These are phyloP conservation scores for Eciton burchellii DNA, from an alignment of 1,140 invertebrate genomes.

Conservation along the genomic window DNA sequence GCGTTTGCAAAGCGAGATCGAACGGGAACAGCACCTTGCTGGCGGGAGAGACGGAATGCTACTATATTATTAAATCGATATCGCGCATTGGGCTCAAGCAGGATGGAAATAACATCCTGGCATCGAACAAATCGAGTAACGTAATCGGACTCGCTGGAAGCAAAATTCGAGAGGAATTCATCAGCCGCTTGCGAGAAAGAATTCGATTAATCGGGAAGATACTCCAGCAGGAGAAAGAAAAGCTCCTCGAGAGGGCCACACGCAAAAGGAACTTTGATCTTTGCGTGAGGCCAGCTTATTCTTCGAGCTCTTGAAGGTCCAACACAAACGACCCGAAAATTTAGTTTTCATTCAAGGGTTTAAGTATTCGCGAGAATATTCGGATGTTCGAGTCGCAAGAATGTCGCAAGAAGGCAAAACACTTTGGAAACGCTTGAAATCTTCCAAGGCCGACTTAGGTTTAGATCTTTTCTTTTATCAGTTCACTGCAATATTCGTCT, in stretches of 20 bases:
- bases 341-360: no score
- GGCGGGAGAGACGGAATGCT: conserved; percentile 17
- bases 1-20: not conserved
- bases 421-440: no score
- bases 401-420: no score
- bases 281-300: not conserved
- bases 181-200: not conserved
- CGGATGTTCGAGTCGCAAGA: no score
- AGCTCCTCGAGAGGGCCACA: not conserved
- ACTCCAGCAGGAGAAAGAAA: not conserved
- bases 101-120: conserved; percentile 24
- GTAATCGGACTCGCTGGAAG: not conserved
- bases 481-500: no score
- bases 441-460: no score
- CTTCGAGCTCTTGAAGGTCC: not conserved
- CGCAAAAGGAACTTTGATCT: no score
- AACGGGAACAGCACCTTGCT: not conserved
- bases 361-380: no score
- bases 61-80: conserved; percentile 52
- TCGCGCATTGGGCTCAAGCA: not conserved
- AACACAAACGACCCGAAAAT: no score
- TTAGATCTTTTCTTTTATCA: no score
- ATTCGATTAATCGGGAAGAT: not conserved
- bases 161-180: not conserved
- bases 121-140: not conserved